Percentiles rank a stretch among this genome's conserved stretches.
These are phyloP conservation scores for Notolepis coatsorum DNA, from an alignment of 2,797 vertebrate genomes.

Conservation along the genomic window DNA sequence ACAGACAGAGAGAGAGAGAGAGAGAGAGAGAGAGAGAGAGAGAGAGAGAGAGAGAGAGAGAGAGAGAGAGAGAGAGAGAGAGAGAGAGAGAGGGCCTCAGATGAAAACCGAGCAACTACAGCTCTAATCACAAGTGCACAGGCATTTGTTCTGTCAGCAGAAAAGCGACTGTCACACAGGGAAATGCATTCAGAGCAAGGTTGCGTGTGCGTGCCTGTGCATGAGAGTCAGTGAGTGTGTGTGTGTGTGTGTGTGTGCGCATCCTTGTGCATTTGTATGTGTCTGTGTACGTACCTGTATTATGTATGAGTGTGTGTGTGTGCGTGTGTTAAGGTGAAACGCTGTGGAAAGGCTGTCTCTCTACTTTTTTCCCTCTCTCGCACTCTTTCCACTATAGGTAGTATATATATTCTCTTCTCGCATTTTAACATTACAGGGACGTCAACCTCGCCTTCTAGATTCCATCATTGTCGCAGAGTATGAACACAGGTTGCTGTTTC, in stretches of 20 bases:
- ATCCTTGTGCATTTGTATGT: too few species aligned
- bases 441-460: background rate
- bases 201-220: conserved; percentile 12
- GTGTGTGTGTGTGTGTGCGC: background rate
- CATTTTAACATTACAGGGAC: background rate
- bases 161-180: conserved; percentile 40
- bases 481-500: background rate
- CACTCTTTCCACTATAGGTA: background rate
- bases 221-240: background rate
- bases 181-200: conserved; percentile 24
- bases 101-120: conserved; percentile 53
- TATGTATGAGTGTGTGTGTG: background rate
- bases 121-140: conserved; percentile 57
- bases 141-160: conserved; percentile 63
- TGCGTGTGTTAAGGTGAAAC: background rate
- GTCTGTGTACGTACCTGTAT: too few species aligned
- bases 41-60: background rate
- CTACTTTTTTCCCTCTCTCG: background rate
- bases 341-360: background rate
- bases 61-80: background rate
- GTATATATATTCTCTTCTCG: background rate
- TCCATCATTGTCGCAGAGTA: background rate
- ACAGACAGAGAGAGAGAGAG: background rate
- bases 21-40: background rate
- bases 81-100: background rate